Conservation (phyloP, 2,113 vertebrate genomes). For the Oxyruncus cristatus region DNA sequence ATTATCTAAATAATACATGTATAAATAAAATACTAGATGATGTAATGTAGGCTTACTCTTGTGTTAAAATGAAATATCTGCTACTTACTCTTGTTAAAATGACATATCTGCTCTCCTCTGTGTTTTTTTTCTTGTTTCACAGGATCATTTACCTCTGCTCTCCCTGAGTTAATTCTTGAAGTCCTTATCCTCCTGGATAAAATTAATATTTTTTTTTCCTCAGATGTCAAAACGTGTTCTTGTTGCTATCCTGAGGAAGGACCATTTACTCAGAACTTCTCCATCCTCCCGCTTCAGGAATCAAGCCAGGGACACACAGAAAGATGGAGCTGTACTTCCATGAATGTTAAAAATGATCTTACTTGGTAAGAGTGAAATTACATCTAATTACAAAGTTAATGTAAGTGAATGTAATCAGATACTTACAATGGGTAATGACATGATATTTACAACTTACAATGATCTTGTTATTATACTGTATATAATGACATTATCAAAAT, state of each 20-base stretch:
- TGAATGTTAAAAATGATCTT: slow-evolving; percentile 1
- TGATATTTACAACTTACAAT: slow-evolving; percentile 68
- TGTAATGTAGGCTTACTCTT: not conserved
- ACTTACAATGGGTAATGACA: slow-evolving; percentile 68
- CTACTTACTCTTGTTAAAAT: not conserved
- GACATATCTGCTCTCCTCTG: not conserved
- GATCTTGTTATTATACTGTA: slow-evolving; percentile 60
- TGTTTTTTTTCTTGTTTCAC: not conserved
- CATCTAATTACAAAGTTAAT: slow-evolving; percentile 71
- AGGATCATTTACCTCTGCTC: not conserved
- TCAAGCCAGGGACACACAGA: not conserved
- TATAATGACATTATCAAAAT: slow-evolving; percentile 66
- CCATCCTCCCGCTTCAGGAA: not conserved
- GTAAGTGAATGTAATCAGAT: slow-evolving; percentile 74
- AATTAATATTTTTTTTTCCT: not conserved
- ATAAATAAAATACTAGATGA: not conserved
- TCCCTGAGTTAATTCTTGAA: not conserved
- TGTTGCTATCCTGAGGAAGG: not conserved
- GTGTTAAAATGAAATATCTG: not conserved
- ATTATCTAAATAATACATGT: not conserved
- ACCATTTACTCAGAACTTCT: not conserved
- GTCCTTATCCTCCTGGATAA: not conserved
- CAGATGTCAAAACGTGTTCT: not conserved
- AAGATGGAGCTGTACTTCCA: not conserved
- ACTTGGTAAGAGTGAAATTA: slow-evolving; percentile 66